These are phyloP conservation scores for Tethea ocularis DNA, from an alignment of 2,888 invertebrate species.

Conservation along the genomic window DNA sequence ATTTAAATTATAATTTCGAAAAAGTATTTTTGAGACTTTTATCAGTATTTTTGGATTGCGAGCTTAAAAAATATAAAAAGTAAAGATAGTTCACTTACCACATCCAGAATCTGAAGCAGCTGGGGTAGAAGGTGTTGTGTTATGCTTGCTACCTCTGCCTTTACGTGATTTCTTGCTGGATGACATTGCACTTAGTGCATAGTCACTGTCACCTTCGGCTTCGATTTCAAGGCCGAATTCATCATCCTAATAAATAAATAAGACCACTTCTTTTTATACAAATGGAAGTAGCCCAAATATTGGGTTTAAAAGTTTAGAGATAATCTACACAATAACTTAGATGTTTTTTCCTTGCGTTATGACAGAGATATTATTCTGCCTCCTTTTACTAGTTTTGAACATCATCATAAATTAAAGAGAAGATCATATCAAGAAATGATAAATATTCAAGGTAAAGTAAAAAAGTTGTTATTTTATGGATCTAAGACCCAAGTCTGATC, in stretches of 20 bases:
- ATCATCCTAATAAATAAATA: constrained; percentile 85
- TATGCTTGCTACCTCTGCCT: constrained; percentile 80
- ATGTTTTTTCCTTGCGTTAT: no score
- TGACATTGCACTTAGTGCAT: constrained; percentile 82
- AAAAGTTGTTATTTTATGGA: no score
- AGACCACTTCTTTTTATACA: no score
- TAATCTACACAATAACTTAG: neutral
- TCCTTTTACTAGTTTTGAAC: no score
- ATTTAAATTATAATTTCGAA: no score
- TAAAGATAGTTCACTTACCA: constrained; percentile 46
- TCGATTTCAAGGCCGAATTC: constrained; percentile 85
- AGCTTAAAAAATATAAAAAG: neutral
- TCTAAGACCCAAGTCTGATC: neutral
- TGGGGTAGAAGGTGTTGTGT: constrained; percentile 62
- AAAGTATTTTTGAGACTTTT: no score
- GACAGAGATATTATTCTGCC: no score
- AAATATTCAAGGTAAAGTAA: no score
- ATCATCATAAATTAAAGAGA: no score
- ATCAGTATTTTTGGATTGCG: no score
- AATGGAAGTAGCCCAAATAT: neutral
- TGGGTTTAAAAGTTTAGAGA: neutral
- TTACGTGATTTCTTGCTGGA: constrained; percentile 87
- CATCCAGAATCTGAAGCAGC: constrained; percentile 72
- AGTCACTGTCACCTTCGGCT: constrained; percentile 90
- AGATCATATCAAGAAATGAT: no score